phyloP scores from a whole-genome alignment of 2,888 invertebrate genomes.

The Lochmaea capreae region DNA sequence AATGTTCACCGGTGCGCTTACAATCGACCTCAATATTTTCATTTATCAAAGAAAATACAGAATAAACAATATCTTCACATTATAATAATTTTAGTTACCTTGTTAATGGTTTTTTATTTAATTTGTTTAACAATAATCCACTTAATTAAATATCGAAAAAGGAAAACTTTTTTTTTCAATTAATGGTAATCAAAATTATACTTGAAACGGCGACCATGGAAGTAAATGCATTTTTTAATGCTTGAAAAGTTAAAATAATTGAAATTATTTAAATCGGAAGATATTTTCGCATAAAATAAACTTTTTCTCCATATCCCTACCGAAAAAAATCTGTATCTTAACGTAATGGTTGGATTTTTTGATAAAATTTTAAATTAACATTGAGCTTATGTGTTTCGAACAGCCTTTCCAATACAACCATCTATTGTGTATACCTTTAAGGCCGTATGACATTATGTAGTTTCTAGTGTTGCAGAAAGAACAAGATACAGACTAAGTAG shows the following conservation, averaged over 20 bases:
- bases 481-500: too few species aligned
- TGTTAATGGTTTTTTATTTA: neutral
- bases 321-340: too few species aligned
- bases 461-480: too few species aligned
- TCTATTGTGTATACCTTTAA: too few species aligned
- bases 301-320: too few species aligned
- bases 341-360: too few species aligned
- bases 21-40: neutral
- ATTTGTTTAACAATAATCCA: neutral
- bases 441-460: too few species aligned
- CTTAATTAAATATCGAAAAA: neutral
- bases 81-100: neutral
- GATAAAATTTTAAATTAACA: too few species aligned
- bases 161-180: neutral
- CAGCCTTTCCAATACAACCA: too few species aligned
- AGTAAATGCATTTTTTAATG: constrained; percentile 2
- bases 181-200: neutral
- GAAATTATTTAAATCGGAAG: neutral
- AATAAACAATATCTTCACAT: constrained; percentile 6
- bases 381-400: too few species aligned
- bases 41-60: neutral
- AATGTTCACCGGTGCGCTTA: neutral
- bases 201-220: neutral
- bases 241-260: neutral
- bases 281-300: too few species aligned